Evolutionary conservation across 1,140 invertebrate species (phyloP).

Genomic region (Diorhabda elongata): DNA sequence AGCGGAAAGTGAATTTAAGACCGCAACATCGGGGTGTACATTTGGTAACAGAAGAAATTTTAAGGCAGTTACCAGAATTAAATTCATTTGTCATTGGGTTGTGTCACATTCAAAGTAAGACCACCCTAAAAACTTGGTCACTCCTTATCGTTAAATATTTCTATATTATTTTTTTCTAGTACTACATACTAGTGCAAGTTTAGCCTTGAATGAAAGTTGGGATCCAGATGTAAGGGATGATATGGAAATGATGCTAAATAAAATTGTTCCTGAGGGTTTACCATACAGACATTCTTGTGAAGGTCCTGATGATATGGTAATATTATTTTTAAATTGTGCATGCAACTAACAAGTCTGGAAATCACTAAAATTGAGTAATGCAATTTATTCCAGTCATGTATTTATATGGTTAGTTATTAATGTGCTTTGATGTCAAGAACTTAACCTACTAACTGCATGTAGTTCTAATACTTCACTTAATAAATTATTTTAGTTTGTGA

Average conservation of each 20-base stretch:
- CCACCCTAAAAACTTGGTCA: not conserved
- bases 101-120: conserved; percentile 94
- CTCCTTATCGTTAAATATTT: not conserved
- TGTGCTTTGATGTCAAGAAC: too few species aligned
- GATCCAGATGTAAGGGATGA: conserved; percentile 95
- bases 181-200: conserved; percentile 94
- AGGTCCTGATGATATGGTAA: conserved; percentile 97
- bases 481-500: too few species aligned
- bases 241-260: conserved; percentile 98
- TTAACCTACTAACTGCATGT: too few species aligned
- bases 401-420: too few species aligned
- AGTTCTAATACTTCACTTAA: too few species aligned
- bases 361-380: not conserved
- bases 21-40: conserved; percentile 92
- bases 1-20: conserved; percentile 90
- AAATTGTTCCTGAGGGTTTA: conserved; percentile 94
- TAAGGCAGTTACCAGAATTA: conserved; percentile 88
- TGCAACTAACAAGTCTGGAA: not conserved
- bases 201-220: conserved; percentile 97
- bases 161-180: conserved; percentile 68
- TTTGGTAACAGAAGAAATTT: conserved; percentile 91
- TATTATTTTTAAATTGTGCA: not conserved
- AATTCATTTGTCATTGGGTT: conserved; percentile 89
- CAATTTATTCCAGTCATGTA: too few species aligned
- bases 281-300: conserved; percentile 94